These are phyloP conservation scores for Actias luna DNA, from an alignment of 2,888 invertebrate genomes.

Conservation along the genomic window DNA sequence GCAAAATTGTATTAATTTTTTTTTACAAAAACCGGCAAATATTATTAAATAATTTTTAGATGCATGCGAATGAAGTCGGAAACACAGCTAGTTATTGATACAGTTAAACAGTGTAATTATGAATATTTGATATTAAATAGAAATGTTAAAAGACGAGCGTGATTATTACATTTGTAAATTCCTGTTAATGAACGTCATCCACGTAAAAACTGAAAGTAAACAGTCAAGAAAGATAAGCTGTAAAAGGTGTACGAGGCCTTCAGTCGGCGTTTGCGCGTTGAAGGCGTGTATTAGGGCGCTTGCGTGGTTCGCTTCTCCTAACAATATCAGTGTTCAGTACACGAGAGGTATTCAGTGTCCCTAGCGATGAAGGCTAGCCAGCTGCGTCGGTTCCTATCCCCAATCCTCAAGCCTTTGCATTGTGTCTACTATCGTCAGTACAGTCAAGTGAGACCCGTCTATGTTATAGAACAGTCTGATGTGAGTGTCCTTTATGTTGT, in stretches of 20 bases:
- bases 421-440: slow-evolving; percentile 59
- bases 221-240: slow-evolving; percentile 54
- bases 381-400: slow-evolving; percentile 59
- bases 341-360: slow-evolving; percentile 24
- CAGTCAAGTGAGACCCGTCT: slow-evolving; percentile 76
- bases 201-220: slow-evolving; percentile 60
- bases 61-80: too few species aligned
- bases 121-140: neutral
- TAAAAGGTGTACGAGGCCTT: slow-evolving; percentile 42
- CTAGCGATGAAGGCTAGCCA: slow-evolving; percentile 65
- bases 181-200: slow-evolving; percentile 51
- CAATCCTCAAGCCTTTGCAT: slow-evolving; percentile 42
- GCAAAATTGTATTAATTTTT: too few species aligned
- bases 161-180: slow-evolving; percentile 41
- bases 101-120: neutral
- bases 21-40: too few species aligned
- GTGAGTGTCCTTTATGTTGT: slow-evolving; percentile 63
- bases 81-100: neutral
- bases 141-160: slow-evolving; percentile 21
- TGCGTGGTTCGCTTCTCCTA: slow-evolving; percentile 37
- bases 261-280: slow-evolving; percentile 73
- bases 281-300: slow-evolving; percentile 46
- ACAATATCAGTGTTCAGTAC: slow-evolving; percentile 29
- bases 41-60: too few species aligned
- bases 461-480: slow-evolving; percentile 63